Conservation (phyloP, 2,797 vertebrate species). For the Parauchenoglanis ngamensis region DNA sequence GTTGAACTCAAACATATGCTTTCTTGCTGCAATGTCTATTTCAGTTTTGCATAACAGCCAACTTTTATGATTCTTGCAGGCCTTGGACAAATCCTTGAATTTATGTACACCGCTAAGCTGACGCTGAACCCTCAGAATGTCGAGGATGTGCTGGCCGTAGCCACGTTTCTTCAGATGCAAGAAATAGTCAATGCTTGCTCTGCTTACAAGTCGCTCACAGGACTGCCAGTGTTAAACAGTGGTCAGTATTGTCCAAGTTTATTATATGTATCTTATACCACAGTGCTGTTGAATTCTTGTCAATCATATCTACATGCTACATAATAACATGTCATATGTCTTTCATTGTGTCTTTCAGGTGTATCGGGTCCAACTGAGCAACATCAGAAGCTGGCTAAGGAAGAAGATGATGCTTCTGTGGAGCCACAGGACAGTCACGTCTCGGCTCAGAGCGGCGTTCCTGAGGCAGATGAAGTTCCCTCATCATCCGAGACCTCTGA, state of each 20-base stretch:
- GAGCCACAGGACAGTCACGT: slow-evolving; percentile 50
- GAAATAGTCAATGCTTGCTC: slow-evolving; percentile 91
- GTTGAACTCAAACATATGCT: background rate
- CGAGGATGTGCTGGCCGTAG: slow-evolving; percentile 90
- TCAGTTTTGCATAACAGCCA: background rate
- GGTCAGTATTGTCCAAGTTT: slow-evolving; percentile 69
- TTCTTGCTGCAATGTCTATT: background rate
- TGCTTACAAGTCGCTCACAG: slow-evolving; percentile 83
- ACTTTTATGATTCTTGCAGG: slow-evolving; percentile 72
- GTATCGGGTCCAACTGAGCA: slow-evolving; percentile 52
- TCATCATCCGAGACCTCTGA: slow-evolving; percentile 49
- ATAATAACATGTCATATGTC: background rate
- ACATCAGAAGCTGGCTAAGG: slow-evolving; percentile 52
- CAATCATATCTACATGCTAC: no score
- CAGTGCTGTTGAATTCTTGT: background rate
- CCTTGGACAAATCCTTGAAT: slow-evolving; percentile 92
- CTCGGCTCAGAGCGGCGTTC: slow-evolving; percentile 42
- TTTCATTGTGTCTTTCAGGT: slow-evolving; percentile 19
- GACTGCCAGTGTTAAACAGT: slow-evolving; percentile 48
- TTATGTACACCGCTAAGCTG: slow-evolving; percentile 97
- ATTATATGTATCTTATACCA: background rate
- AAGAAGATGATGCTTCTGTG: slow-evolving; percentile 46
- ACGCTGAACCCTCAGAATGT: slow-evolving; percentile 86
- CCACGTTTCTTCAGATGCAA: slow-evolving; percentile 94
- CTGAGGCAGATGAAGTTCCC: slow-evolving; percentile 29